A percentile compares a stretch with the other conserved stretches of the same genome.
phyloP scores from a whole-genome alignment of 1,140 invertebrate genomes.

The Parasteatoda tepidariorum region DNA sequence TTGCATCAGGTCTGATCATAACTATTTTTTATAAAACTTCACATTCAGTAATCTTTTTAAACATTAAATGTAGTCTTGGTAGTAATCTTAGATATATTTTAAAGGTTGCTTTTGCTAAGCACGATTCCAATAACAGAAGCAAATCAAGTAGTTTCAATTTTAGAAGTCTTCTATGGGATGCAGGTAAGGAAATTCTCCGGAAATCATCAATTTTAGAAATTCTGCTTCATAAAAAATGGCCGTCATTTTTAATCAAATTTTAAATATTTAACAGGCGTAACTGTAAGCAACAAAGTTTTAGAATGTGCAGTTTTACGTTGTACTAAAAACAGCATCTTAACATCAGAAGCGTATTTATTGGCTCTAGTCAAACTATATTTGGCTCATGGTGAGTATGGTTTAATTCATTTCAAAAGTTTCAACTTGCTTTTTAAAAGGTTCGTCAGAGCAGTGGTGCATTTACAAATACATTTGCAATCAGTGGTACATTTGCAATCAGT shows the following conservation, averaged over 20 bases:
- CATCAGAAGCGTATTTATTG: conserved; percentile 77
- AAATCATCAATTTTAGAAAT: no score
- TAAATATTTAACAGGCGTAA: conserved; percentile 68
- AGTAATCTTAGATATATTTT: no score
- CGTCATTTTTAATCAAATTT: no score
- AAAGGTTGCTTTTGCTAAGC: conserved; percentile 73
- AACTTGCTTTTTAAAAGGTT: not conserved
- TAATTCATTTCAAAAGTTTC: not conserved
- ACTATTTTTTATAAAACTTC: no score
- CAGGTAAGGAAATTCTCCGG: conserved; percentile 68
- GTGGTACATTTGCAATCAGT: no score
- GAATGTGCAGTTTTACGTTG: conserved; percentile 79
- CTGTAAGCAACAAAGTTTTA: conserved; percentile 80
- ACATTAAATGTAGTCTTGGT: no score
- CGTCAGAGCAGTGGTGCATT: no score
- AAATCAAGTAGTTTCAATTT: conserved; percentile 77
- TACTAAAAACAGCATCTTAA: conserved; percentile 74
- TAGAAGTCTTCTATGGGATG: conserved; percentile 76
- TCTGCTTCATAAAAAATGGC: no score
- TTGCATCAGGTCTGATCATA: no score
- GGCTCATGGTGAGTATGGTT: conserved; percentile 74
- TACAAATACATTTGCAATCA: no score
- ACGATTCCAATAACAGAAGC: conserved; percentile 72
- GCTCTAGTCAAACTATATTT: conserved; percentile 79
- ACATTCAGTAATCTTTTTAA: no score